Conservation (phyloP, 2,888 invertebrate genomes). For the Spodoptera picta region DNA sequence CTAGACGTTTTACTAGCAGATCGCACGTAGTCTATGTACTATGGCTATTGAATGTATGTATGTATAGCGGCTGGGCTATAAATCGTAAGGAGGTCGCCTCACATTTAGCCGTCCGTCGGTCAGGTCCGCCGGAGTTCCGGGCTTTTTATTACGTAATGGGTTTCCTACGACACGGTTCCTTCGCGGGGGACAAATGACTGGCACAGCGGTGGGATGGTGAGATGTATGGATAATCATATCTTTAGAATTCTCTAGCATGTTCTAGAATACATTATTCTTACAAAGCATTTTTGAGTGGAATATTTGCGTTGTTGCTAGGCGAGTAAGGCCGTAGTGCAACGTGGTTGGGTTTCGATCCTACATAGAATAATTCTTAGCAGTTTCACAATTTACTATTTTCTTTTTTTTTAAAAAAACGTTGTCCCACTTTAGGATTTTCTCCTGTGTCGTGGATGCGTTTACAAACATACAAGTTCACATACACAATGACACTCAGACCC, state of each 20-base stretch:
- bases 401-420: no score
- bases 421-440: no score
- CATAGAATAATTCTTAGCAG: no score
- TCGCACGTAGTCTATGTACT: neutral
- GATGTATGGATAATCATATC: neutral
- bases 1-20: neutral
- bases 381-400: no score
- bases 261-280: neutral
- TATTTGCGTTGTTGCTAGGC: no score
- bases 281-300: no score
- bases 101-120: slow-evolving; percentile 36
- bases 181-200: slow-evolving; percentile 32
- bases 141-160: slow-evolving; percentile 53
- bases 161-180: slow-evolving; percentile 46
- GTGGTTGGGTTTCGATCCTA: no score
- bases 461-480: no score
- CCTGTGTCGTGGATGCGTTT: no score
- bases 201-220: slow-evolving; percentile 11
- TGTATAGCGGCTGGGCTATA: slow-evolving; percentile 25
- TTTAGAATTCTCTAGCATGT: no score
- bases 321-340: no score
- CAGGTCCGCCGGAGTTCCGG: slow-evolving; percentile 37
- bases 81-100: slow-evolving; percentile 47
- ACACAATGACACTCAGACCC: no score
- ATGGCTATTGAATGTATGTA: slow-evolving; percentile 21